A percentile compares a stretch with the other conserved stretches of the same genome.
These are phyloP conservation scores for Gordius sp. DNA, from an alignment of 2,888 invertebrate genomes.

Conservation along the genomic window DNA sequence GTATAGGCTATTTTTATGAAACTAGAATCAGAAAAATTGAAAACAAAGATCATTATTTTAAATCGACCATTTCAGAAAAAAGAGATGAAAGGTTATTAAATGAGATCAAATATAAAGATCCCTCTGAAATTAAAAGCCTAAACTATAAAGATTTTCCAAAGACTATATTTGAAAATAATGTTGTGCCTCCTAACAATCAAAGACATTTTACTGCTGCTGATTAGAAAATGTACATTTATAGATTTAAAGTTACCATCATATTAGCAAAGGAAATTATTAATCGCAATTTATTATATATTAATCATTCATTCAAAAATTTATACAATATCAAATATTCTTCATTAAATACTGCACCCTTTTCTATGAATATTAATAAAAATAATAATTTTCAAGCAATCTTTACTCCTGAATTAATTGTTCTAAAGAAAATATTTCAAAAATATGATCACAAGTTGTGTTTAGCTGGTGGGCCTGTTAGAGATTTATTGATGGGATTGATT, in stretches of 20 bases:
- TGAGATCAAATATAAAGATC: not conserved
- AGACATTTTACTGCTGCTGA: not conserved
- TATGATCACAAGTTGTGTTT: constrained; percentile 48
- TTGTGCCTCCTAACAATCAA: not conserved
- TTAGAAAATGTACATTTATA: too few relatives aligned
- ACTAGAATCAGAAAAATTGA: not conserved
- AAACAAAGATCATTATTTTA: not conserved
- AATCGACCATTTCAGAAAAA: not conserved
- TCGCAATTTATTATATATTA: too few relatives aligned
- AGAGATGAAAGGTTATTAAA: not conserved
- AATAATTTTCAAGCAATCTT: constrained; percentile 20
- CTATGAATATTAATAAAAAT: not conserved
- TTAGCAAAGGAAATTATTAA: too few relatives aligned
- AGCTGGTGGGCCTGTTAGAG: constrained; percentile 81
- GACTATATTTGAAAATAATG: not conserved
- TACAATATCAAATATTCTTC: not conserved
- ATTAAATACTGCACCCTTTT: not conserved
- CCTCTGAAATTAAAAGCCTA: not conserved
- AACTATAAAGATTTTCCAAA: not conserved
- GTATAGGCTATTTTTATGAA: not conserved
- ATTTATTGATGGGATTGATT: constrained; percentile 29
- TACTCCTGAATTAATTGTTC: constrained; percentile 26
- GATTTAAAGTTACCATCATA: too few relatives aligned
- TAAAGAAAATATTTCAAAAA: constrained; percentile 26
- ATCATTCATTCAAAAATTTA: constrained; percentile 1